These are phyloP conservation scores for Masnerella sp. DNA, from an alignment of 2,888 invertebrate species.

Conservation along the genomic window DNA sequence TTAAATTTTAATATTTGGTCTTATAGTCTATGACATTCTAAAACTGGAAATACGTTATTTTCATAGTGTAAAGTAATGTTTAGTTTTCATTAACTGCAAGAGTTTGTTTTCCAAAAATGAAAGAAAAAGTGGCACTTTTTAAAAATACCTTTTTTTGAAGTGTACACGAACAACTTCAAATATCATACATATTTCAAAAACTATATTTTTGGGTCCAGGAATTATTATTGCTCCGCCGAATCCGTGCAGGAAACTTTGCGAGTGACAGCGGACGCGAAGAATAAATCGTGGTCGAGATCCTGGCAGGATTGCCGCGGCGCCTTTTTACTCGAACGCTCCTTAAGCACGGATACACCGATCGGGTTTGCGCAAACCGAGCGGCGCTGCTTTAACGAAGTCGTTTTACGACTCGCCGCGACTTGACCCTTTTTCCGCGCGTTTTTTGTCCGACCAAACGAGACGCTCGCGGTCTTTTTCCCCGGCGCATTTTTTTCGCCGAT, in stretches of 20 bases:
- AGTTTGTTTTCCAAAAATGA: too few relatives aligned
- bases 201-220: too few relatives aligned
- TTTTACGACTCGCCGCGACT: slow-evolving; percentile 58
- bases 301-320: slow-evolving; percentile 53
- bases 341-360: slow-evolving; percentile 56
- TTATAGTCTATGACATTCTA: too few relatives aligned
- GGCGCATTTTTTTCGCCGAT: slow-evolving; percentile 7
- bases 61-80: too few relatives aligned
- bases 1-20: too few relatives aligned
- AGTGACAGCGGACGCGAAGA: slow-evolving; percentile 48
- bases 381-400: slow-evolving; percentile 58
- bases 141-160: too few relatives aligned
- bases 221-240: slow-evolving; percentile 38
- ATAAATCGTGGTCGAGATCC: slow-evolving; percentile 57
- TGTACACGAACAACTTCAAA: too few relatives aligned
- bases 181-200: too few relatives aligned
- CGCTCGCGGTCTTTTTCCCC: slow-evolving; percentile 28
- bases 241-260: slow-evolving; percentile 34
- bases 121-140: too few relatives aligned
- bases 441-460: slow-evolving; percentile 45
- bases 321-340: slow-evolving; percentile 52
- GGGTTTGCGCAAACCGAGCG: slow-evolving; percentile 53
- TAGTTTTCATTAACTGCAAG: too few relatives aligned
- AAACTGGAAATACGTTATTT: too few relatives aligned
- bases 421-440: slow-evolving; percentile 48